Base-by-base conservation (phyloP, 92 coral and sea anemone species). In the Plumapathes pennacea region DNA sequence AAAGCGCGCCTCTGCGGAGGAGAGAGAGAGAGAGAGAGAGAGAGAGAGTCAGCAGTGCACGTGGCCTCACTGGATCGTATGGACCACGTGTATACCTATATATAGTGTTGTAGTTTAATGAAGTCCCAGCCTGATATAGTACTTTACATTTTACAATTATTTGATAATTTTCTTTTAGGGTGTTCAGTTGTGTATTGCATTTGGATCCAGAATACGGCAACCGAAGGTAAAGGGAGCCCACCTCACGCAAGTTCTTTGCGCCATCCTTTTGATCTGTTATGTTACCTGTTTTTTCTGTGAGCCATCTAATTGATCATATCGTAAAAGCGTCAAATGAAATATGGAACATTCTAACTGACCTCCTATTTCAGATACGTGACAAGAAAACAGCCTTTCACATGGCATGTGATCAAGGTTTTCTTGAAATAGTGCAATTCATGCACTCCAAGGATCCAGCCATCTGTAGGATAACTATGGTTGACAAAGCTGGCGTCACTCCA, bases 331-430 rank as follows among this genome's bases (percentile, higher is more conserved):
- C n/a, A n/a, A n/a, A n/a, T n/a, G n/a, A n/a, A n/a, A n/a, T n/a
- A n/a, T n/a, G n/a, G n/a, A n/a, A n/a, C n/a, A n/a, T n/a, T n/a
- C n/a, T n/a, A n/a, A n/a, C n/a, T n/a, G n/a, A n/a, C n/a, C n/a
- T n/a, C n/a, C 19, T 17, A 23, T 17, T 31, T 20, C 50, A 87
- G 96, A 82, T 60, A 39, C 60, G 55, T 21, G 90, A 83, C 52
- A 79, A 81, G 30, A 46, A 70, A 40, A 87, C 90, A 14, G 83
- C 96, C 0, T 83, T 87, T 50, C 96, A 87, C 44, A 15, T 83
- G 43, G 96, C 96, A 3, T 87, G 96, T 42, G 80, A 78, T 1
- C 80, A 59, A 38, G 96, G 96, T 8, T 72, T 86, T 0, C 44
- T 83, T 57, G 90, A 76, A 53, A 87, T 87, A n/a, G 90, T 67